Evolutionary conservation across 2,888 invertebrate species (phyloP).

Genomic region (Cephalotes varians): DNA sequence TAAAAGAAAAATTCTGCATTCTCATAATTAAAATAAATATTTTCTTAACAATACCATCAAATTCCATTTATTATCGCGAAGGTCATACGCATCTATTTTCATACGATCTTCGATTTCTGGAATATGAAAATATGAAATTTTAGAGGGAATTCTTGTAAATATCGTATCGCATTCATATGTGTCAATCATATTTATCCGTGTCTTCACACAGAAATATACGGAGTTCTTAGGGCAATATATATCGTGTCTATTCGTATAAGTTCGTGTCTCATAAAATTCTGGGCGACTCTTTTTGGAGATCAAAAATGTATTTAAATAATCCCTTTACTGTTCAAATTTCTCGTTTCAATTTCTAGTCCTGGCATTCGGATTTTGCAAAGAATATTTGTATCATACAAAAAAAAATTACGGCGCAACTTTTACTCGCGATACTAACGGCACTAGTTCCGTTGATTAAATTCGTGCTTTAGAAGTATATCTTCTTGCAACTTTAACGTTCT

Average conservation of each 20-base stretch:
- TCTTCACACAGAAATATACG: not conserved
- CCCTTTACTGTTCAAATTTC: not conserved
- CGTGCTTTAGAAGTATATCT: constrained; percentile 34
- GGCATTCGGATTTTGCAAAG: not conserved
- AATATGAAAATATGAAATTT: constrained; percentile 30
- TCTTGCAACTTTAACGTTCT: constrained; percentile 36
- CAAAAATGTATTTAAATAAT: constrained; percentile 13
- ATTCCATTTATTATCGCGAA: constrained; percentile 12
- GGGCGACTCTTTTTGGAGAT: not conserved
- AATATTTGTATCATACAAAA: not conserved
- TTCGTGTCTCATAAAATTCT: not conserved
- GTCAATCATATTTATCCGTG: constrained; percentile 36
- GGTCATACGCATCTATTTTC: not conserved
- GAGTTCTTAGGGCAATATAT: constrained; percentile 3
- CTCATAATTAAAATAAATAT: not conserved
- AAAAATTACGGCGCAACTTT: not conserved
- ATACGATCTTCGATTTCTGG: not conserved
- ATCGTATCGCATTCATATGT: constrained; percentile 24
- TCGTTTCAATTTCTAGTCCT: not conserved
- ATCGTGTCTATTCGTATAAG: not conserved
- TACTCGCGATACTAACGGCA: not conserved
- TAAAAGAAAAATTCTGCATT: not conserved
- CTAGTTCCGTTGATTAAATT: constrained; percentile 22
- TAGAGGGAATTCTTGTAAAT: not conserved
- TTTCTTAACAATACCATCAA: not conserved